Evolutionary conservation across 2,113 vertebrate genomes (phyloP).

Genomic region (Gymnogyps californianus): DNA sequence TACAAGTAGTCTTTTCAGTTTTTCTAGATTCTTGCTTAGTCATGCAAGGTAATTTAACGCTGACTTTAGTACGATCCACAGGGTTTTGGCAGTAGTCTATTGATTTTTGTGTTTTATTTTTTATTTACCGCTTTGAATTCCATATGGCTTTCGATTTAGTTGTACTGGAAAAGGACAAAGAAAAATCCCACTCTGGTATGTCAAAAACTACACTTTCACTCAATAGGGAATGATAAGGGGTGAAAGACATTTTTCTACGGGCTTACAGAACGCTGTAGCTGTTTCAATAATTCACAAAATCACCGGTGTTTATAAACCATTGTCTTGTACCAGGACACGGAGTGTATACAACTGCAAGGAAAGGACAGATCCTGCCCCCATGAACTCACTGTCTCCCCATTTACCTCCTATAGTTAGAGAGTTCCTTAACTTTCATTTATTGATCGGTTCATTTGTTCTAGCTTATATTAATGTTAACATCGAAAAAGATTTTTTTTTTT

Average conservation of each 20-base stretch:
- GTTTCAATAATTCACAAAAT: conserved; percentile 43
- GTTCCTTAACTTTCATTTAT: neutral
- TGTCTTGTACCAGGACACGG: neutral
- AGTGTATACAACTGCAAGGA: neutral
- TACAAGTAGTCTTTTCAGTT: neutral
- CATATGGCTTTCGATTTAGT: conserved; percentile 39
- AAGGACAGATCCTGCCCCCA: neutral
- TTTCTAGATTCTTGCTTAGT: conserved; percentile 40
- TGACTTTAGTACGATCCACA: neutral
- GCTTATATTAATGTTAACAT: neutral
- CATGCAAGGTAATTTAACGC: conserved; percentile 45
- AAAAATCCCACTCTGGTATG: conserved; percentile 25
- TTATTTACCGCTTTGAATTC: conserved; percentile 61
- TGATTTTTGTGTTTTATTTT: conserved; percentile 60
- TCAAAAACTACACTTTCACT: conserved; percentile 30
- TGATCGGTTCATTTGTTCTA: neutral
- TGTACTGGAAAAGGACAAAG: conserved; percentile 41
- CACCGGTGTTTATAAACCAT: neutral
- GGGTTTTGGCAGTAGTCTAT: conserved; percentile 46
- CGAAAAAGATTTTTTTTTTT: neutral
- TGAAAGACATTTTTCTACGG: neutral
- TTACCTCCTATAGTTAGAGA: neutral
- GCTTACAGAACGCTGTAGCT: neutral
- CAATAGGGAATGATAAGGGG: conserved; percentile 7
- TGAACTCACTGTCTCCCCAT: neutral